A percentile compares a stretch with the other conserved stretches of the same genome.
Conservation (phyloP, 2,888 invertebrate genomes). For the Neuroscelio doddi region DNA sequence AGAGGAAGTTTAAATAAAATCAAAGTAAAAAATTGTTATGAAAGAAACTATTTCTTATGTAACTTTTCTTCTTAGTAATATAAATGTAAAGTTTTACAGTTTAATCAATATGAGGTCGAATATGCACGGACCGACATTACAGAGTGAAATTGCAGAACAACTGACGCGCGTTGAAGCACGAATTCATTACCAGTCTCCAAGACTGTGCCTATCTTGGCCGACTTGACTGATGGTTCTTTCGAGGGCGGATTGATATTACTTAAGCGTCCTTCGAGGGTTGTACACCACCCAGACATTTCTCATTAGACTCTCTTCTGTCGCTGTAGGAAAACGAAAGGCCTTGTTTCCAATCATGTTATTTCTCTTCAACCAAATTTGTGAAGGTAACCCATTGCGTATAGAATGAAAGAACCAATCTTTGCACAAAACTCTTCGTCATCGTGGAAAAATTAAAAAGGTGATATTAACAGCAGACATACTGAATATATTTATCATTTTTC, state of each 20-base stretch:
- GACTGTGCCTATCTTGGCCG: conserved; percentile 44
- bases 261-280: conserved; percentile 54
- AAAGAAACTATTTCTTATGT: too few relatives aligned
- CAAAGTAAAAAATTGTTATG: too few relatives aligned
- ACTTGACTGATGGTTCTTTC: conserved; percentile 59
- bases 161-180: conserved; percentile 43
- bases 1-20: too few relatives aligned
- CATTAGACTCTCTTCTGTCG: conserved; percentile 48
- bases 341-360: conserved; percentile 40
- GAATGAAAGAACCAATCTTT: conserved; percentile 21
- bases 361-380: conserved; percentile 26
- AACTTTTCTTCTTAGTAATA: too few relatives aligned
- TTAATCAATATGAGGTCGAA: conserved; percentile 39
- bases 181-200: conserved; percentile 44
- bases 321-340: conserved; percentile 55
- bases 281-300: conserved; percentile 54
- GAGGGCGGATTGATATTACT: conserved; percentile 56
- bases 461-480: conserved; percentile 10
- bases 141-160: conserved; percentile 40
- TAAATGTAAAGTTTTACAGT: conserved; percentile 31
- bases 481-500: too few relatives aligned
- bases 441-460: not conserved
- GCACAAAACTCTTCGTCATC: conserved; percentile 10
- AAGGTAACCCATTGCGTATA: conserved; percentile 10
- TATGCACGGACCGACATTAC: conserved; percentile 31